Evolutionary conservation across 2,113 vertebrate species (phyloP).

Genomic region (Anhinga anhinga): DNA sequence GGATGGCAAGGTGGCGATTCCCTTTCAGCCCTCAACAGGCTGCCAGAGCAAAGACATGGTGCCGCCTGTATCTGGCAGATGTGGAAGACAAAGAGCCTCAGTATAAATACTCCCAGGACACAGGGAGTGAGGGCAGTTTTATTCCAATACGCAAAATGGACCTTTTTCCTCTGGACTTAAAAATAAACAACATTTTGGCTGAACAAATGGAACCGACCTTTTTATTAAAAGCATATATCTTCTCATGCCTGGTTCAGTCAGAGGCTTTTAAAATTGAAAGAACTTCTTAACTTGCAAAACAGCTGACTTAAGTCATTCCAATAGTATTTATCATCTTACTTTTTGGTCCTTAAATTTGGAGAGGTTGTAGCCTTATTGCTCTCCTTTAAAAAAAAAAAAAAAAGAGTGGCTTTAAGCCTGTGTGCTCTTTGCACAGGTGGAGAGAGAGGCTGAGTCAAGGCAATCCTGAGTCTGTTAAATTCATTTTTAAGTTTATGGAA

Average conservation of each 20-base stretch:
- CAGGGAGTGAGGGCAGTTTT: background rate
- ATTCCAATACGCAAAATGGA: background rate
- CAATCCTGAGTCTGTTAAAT: background rate
- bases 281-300: background rate
- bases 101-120: background rate
- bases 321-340: background rate
- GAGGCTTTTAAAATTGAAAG: background rate
- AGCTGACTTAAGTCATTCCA: conserved; percentile 14
- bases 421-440: background rate
- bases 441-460: background rate
- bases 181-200: conserved; percentile 38
- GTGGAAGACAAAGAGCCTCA: background rate
- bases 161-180: background rate
- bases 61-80: background rate
- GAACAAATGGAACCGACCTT: background rate
- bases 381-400: background rate
- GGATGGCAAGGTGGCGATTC: fast-evolving
- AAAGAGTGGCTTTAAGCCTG: background rate
- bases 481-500: background rate
- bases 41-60: background rate
- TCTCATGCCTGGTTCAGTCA: background rate
- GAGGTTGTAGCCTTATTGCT: background rate
- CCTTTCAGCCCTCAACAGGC: background rate
- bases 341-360: background rate
- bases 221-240: background rate